phyloP scores from a whole-genome alignment of 2,113 vertebrate species.

The Haplotaxodon microlepis region DNA sequence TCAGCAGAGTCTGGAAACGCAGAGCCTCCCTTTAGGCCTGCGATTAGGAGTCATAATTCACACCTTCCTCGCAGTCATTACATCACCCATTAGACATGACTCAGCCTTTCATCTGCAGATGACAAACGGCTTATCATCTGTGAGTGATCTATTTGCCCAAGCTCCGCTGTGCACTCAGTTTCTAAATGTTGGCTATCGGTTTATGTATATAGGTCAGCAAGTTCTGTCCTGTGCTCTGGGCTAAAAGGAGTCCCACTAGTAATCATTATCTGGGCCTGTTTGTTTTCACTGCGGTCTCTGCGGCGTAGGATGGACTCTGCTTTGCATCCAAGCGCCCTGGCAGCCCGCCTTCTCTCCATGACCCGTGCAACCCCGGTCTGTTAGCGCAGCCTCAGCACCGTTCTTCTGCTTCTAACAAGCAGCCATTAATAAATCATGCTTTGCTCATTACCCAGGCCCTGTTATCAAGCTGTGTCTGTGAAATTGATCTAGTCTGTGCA shows the following conservation, averaged over 20 bases:
- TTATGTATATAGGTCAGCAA: conserved; percentile 15
- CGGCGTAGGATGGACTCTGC: conserved; percentile 3
- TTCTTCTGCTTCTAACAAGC: conserved; percentile 40
- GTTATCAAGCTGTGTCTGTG: conserved; percentile 48
- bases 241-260: conserved; percentile 28
- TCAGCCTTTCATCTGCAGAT: conserved; percentile 12
- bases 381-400: conserved; percentile 1
- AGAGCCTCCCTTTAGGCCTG: not conserved
- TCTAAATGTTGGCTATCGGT: not conserved
- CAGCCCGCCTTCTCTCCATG: conserved; percentile 15
- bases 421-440: conserved; percentile 65
- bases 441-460: conserved; percentile 56
- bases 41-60: conserved; percentile 26
- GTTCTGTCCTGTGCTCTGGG: not conserved
- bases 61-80: conserved; percentile 33
- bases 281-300: conserved; percentile 37
- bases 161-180: not conserved
- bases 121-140: conserved; percentile 34
- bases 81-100: conserved; percentile 36
- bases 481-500: conserved; percentile 53
- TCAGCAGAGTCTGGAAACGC: conserved; percentile 27
- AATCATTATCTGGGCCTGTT: conserved; percentile 49
- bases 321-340: conserved; percentile 13
- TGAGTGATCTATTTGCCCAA: not conserved
- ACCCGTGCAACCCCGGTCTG: conserved; percentile 28